Evolutionary conservation across 2,797 vertebrate genomes (phyloP).

Genomic region (Kryptopterus vitreolus): DNA sequence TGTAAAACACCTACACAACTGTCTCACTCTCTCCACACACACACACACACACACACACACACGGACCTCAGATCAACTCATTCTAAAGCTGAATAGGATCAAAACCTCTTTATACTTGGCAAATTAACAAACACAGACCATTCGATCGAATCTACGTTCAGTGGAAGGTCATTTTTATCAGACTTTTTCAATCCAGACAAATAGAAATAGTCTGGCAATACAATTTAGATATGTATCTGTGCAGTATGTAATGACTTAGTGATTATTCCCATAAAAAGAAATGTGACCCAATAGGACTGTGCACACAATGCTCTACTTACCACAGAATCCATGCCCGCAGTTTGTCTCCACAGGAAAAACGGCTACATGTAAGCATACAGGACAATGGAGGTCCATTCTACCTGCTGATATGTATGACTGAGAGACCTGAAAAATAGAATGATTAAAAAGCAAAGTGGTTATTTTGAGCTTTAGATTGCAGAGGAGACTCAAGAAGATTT

Average conservation of each 20-base stretch:
- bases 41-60: no score
- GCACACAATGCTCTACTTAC: slow-evolving; percentile 59
- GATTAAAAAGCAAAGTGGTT: background rate
- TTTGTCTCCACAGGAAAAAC: slow-evolving; percentile 81
- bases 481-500: background rate
- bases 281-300: background rate
- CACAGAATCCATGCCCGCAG: slow-evolving; percentile 85
- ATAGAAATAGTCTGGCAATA: background rate
- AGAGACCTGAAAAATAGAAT: slow-evolving; percentile 55
- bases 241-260: background rate
- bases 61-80: background rate
- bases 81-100: no score
- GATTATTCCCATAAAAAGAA: background rate
- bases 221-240: background rate
- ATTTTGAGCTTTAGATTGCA: background rate
- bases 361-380: slow-evolving; percentile 79
- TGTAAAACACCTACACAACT: background rate
- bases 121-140: background rate
- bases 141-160: background rate
- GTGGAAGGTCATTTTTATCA: background rate
- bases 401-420: slow-evolving; percentile 57
- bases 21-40: background rate
- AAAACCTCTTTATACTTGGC: no score
- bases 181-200: background rate
- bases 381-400: slow-evolving; percentile 74